phyloP scores from a whole-genome alignment of 2,113 vertebrate species.

The Carassius carassius region DNA sequence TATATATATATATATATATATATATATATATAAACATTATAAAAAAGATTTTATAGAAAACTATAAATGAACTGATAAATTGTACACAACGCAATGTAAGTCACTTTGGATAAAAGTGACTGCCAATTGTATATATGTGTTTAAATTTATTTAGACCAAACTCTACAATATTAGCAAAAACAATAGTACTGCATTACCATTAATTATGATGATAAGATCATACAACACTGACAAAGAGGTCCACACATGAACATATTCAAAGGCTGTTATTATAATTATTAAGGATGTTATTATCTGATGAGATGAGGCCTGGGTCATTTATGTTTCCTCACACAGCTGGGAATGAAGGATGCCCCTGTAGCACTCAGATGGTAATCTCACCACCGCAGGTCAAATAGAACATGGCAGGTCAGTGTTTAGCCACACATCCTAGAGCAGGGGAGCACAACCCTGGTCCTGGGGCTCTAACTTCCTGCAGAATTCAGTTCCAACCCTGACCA shows the following conservation, averaged over 20 bases:
- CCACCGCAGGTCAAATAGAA: constrained; percentile 80
- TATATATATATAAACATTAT: no score
- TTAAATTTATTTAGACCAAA: not conserved
- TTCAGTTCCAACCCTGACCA: no score
- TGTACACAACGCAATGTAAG: not conserved
- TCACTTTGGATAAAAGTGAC: not conserved
- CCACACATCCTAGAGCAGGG: constrained; percentile 73
- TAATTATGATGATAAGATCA: not conserved
- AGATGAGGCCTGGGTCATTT: constrained; percentile 42
- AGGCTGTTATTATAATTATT: constrained; percentile 10
- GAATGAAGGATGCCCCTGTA: constrained; percentile 69
- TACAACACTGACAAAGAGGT: not conserved
- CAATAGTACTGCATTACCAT: not conserved
- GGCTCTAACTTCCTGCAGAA: no score
- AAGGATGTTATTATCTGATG: constrained; percentile 31
- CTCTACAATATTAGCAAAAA: not conserved
- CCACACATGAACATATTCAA: not conserved
- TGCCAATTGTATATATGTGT: not conserved
- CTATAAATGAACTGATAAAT: no score
- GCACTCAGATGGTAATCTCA: constrained; percentile 75
- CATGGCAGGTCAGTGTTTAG: constrained; percentile 79
- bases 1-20: no score
- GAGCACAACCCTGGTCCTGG: no score
- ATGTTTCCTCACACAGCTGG: constrained; percentile 65
- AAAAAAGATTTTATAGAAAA: no score